These are phyloP conservation scores for Mantis religiosa DNA, from an alignment of 2,888 invertebrate species.

Conservation along the genomic window DNA sequence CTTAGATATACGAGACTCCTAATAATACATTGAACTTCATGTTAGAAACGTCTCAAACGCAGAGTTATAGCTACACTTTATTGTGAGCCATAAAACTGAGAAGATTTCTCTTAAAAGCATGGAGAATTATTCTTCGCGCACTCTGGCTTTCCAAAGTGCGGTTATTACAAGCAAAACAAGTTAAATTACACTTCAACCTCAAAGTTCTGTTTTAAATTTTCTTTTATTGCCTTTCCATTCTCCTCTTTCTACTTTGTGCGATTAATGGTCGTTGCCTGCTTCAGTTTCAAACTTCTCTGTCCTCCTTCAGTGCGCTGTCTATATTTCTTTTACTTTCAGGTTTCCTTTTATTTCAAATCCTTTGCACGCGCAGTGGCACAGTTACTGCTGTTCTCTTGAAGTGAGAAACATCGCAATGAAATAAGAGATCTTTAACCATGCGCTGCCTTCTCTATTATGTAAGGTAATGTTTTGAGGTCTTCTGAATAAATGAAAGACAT, in stretches of 20 bases:
- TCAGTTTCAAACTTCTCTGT: background rate
- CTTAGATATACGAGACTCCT: too few species aligned
- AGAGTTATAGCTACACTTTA: background rate
- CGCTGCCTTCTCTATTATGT: too few species aligned
- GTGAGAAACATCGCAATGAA: too few species aligned
- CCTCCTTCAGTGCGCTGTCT: background rate
- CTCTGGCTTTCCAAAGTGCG: background rate
- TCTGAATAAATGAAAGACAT: too few species aligned
- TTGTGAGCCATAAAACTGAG: background rate
- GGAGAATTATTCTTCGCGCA: background rate
- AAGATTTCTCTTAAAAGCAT: background rate
- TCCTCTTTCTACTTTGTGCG: background rate
- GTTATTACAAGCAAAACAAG: background rate
- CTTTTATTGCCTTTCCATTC: background rate
- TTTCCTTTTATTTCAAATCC: too few species aligned
- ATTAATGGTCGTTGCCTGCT: background rate
- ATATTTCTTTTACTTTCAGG: background rate
- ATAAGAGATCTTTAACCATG: too few species aligned
- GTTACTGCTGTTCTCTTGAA: too few species aligned
- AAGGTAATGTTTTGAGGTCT: too few species aligned
- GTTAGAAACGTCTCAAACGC: background rate
- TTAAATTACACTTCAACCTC: background rate
- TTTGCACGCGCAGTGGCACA: too few species aligned
- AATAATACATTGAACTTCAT: too few species aligned
- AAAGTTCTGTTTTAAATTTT: background rate